Evolutionary conservation across 2,797 vertebrate genomes (phyloP).

Genomic region (Tokudaia tokunoshimensis): DNA sequence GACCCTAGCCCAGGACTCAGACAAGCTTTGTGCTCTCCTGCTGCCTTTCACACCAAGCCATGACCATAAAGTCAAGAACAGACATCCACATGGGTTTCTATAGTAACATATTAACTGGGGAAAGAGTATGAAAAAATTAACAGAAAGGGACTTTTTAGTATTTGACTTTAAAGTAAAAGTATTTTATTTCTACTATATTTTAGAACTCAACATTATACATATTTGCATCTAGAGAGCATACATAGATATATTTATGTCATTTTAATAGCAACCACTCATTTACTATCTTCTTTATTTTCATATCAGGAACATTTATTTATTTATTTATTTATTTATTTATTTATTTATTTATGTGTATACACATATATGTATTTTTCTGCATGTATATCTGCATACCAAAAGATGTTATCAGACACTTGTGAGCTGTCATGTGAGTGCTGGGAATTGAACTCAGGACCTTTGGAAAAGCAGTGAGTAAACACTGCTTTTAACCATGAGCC

Average conservation of each 20-base stretch:
- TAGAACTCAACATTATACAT: neutral
- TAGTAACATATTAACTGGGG: neutral
- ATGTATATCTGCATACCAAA: neutral
- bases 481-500: neutral
- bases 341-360: no score
- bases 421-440: neutral
- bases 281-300: conserved; percentile 32
- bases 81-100: neutral
- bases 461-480: neutral
- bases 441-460: neutral
- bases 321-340: no score
- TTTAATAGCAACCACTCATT: conserved; percentile 7
- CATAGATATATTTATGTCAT: neutral
- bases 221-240: neutral
- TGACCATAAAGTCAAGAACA: neutral
- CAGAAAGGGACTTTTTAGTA: neutral
- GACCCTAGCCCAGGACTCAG: neutral
- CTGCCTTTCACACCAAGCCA: neutral
- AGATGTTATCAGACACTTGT: neutral
- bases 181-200: conserved; percentile 30
- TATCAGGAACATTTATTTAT: neutral
- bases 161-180: neutral
- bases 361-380: no score
- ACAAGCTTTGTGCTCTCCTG: accelerated
- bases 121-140: neutral